These are phyloP conservation scores for Tipula unca DNA, from an alignment of 2,888 invertebrate species.

Conservation along the genomic window DNA sequence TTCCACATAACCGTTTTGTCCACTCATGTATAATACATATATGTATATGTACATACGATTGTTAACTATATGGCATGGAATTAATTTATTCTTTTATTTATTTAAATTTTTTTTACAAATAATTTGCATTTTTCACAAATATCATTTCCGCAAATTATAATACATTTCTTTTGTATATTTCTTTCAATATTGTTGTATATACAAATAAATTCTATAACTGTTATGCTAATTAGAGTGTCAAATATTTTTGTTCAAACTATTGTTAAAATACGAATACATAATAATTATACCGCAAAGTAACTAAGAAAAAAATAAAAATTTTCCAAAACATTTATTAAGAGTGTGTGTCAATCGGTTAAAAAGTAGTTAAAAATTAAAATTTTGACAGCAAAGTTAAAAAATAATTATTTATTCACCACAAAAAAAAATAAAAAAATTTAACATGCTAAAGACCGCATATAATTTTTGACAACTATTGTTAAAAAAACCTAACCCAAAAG, in stretches of 20 bases:
- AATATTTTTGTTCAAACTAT: background rate
- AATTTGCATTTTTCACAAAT: conserved; percentile 14
- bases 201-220: background rate
- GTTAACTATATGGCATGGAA: background rate
- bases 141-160: conserved; percentile 14
- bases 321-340: background rate
- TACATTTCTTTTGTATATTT: background rate
- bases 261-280: background rate
- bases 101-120: background rate
- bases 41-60: too few species aligned
- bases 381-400: too few species aligned
- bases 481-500: too few species aligned
- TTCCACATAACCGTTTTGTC: background rate
- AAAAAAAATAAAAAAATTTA: too few species aligned
- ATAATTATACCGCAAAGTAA: background rate
- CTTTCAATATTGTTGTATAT: background rate
- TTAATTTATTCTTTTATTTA: conserved; percentile 14
- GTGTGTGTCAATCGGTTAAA: too few species aligned
- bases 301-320: background rate
- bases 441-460: too few species aligned
- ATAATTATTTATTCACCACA: too few species aligned
- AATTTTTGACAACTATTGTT: too few species aligned
- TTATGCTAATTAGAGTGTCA: conserved; percentile 8
- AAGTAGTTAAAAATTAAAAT: too few species aligned
- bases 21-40: background rate